Evolutionary conservation across 2,888 invertebrate species (phyloP), one percentile per base, ranked within the genome.

Genomic region (Pyrrhia umbra): DNA sequence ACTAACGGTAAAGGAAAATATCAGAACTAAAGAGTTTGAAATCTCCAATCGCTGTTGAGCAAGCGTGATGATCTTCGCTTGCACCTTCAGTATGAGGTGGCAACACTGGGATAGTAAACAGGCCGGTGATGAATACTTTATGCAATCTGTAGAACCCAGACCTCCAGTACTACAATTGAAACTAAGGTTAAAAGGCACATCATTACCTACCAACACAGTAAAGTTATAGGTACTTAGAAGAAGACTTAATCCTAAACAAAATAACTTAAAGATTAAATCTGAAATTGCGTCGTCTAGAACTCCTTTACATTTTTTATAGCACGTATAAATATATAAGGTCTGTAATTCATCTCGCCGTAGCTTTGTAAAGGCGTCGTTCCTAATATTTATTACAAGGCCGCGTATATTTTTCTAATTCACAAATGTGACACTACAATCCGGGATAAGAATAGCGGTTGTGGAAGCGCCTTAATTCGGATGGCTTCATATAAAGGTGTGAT

Each of bases 401-500:
- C 68, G 47, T 64, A 71, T 68, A 75, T 80, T 80, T 80, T 72
- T 78, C 72, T 75, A 79, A 80, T 80, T 70, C 63, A 64, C 61
- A 74, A 77, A 61, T 71, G 65, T 61, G 70, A 63, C 78, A 80
- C 66, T 73, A 73, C 77, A 68, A 74, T 78, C 56, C 64, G 60
- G 61, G 63, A 63, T 73, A 79, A 69, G 64, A 72, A 66, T 68
- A 70, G 71, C 74, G 55, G 61, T 66, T 64, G 60, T 69, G 68
- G 64, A 68, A 66, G 68, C 68, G 68, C 76, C 71, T 69, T 82
- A 83, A 83, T 85, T 80, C 84, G 69, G 78, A 75, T 67, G 70
- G 62, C 77, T 83, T 80, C 80, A 77, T 83, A 84, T 83, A 86
- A 87, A 85, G 84, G 83, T 84, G 81, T 87, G 87, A 88, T 87